phyloP scores from a whole-genome alignment of 2,113 vertebrate species.

The Halichoeres trimaculatus region DNA sequence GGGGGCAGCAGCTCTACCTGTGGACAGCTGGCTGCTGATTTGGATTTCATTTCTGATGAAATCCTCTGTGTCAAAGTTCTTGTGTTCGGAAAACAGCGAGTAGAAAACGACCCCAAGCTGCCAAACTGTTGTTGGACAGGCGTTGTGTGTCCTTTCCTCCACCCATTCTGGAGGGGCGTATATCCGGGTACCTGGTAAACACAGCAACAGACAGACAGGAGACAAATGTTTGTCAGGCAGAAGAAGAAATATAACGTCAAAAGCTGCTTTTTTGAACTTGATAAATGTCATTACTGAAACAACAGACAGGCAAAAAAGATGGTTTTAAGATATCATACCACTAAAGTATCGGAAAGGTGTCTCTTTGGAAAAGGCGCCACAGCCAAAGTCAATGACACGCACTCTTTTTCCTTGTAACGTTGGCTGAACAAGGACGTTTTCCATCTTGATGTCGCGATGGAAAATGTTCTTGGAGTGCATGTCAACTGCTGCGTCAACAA shows the following conservation, averaged over 20 bases:
- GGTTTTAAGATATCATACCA: too few relatives aligned
- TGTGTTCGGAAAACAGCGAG: neutral
- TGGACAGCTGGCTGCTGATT: neutral
- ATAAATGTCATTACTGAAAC: neutral
- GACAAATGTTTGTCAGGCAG: too few relatives aligned
- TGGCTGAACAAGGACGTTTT: constrained; percentile 5
- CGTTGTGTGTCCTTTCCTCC: neutral
- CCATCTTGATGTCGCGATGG: constrained; percentile 2
- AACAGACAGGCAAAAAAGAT: neutral
- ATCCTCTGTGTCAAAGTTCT: accelerated
- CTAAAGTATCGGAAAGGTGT: neutral
- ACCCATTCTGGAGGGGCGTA: constrained; percentile 15
- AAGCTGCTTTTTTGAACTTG: neutral
- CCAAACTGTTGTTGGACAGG: constrained; percentile 17
- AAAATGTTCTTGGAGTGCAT: constrained; percentile 20
- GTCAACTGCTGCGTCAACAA: constrained; percentile 22
- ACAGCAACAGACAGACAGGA: neutral
- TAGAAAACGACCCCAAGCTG: constrained; percentile 5
- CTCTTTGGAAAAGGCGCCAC: neutral
- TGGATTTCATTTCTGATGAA: neutral
- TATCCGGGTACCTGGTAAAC: neutral
- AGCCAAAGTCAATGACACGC: constrained; percentile 8
- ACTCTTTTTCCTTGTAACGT: neutral
- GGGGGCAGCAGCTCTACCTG: neutral
- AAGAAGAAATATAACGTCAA: neutral